A percentile compares a stretch with the other conserved stretches of the same genome.
Conservation (phyloP, 2,888 invertebrate genomes). For the Lycocerus yunnanus region DNA sequence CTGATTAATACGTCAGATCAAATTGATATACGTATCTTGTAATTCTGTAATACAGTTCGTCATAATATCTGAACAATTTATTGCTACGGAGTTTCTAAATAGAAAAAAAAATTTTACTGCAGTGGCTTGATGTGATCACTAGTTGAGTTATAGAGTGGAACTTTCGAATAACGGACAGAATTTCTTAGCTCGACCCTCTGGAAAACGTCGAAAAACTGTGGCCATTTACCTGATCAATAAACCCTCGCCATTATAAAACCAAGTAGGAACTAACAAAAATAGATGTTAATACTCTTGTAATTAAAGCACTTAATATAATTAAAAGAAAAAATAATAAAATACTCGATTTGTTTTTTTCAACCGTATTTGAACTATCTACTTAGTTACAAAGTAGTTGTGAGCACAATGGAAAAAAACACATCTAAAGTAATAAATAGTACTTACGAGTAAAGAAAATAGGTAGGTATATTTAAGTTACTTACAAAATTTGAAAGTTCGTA, state of each 20-base stretch:
- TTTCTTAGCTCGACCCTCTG: no score
- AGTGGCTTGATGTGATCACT: no score
- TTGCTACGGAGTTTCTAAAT: background rate
- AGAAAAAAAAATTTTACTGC: background rate
- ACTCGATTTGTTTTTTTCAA: background rate
- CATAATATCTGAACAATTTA: background rate
- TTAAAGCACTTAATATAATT: no score
- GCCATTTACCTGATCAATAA: no score
- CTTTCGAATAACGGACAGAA: no score
- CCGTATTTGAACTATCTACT: background rate
- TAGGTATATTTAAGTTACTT: background rate
- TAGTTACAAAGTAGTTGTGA: background rate
- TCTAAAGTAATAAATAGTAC: background rate
- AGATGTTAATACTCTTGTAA: no score
- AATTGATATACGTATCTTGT: background rate
- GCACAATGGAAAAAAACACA: background rate
- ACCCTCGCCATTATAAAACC: no score
- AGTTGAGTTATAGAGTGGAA: no score
- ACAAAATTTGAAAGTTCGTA: no score
- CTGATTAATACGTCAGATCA: background rate
- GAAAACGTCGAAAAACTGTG: no score
- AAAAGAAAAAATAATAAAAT: background rate
- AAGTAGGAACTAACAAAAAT: no score
- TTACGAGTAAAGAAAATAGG: background rate
- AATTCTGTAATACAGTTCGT: background rate